A percentile compares a stretch with the other conserved stretches of the same genome.
phyloP scores from a whole-genome alignment of 2,888 invertebrate genomes.

The Callyntrura sp. region DNA sequence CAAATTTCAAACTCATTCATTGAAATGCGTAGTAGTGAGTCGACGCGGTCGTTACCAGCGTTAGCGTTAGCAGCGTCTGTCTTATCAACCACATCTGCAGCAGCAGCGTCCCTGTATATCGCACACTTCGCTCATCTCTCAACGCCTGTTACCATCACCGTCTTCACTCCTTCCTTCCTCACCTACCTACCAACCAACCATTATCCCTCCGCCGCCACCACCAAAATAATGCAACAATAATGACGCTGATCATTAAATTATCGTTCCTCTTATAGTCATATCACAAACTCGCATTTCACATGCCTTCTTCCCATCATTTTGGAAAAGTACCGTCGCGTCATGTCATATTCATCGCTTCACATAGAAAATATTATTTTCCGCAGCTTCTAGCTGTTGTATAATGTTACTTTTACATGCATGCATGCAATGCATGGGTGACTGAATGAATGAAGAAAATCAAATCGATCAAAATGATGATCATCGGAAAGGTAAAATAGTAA shows the following conservation, averaged over 20 bases:
- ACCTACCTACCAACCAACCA: too few relatives aligned
- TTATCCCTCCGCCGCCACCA: too few relatives aligned
- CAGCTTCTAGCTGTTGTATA: too few relatives aligned
- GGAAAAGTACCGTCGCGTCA: constrained; percentile 11
- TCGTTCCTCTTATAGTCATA: not conserved
- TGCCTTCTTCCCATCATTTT: too few relatives aligned
- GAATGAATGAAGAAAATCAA: constrained; percentile 30
- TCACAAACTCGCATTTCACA: not conserved
- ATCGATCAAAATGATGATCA: too few relatives aligned
- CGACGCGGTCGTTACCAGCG: not conserved
- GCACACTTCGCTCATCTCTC: not conserved
- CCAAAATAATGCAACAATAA: too few relatives aligned
- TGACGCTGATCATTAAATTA: constrained; percentile 32
- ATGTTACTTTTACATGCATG: not conserved
- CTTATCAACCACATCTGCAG: not conserved
- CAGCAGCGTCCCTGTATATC: not conserved
- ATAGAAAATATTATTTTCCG: too few relatives aligned
- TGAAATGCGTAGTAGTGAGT: too few relatives aligned
- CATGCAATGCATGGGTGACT: not conserved
- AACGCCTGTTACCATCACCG: not conserved
- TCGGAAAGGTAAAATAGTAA: too few relatives aligned
- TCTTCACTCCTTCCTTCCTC: not conserved
- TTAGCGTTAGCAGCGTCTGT: not conserved
- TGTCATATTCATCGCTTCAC: too few relatives aligned
- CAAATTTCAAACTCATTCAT: constrained; percentile 12